Evolutionary conservation across 1,140 invertebrate species (phyloP).

Genomic region (Monomorium pharaonis): DNA sequence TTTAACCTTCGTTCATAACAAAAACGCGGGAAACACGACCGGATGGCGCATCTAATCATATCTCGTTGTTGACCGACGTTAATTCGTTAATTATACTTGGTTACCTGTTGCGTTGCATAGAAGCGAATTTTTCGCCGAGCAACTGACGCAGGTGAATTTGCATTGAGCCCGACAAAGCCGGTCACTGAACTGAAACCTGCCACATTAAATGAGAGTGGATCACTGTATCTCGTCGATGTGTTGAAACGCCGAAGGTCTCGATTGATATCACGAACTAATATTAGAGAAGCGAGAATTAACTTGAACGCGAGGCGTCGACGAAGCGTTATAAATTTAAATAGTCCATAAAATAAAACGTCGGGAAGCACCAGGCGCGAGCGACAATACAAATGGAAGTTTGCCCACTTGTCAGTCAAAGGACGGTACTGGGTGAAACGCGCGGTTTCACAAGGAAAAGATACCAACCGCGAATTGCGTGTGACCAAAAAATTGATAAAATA

Average conservation of each 20-base stretch:
- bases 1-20: constrained; percentile 41
- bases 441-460: constrained; percentile 32
- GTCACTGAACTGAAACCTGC: background rate
- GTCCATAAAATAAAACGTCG: constrained; percentile 27
- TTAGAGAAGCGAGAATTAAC: background rate
- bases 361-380: background rate
- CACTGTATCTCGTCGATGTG: background rate
- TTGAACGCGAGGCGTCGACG: background rate
- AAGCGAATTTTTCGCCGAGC: background rate
- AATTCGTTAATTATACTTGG: constrained; percentile 46
- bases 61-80: constrained; percentile 8
- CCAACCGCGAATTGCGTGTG: background rate
- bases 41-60: constrained; percentile 38
- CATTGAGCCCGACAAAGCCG: background rate
- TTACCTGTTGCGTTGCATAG: constrained; percentile 41
- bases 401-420: constrained; percentile 49
- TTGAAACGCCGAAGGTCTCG: background rate
- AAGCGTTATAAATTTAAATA: constrained; percentile 29
- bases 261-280: background rate
- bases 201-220: background rate
- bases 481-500: constrained; percentile 27
- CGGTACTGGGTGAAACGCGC: background rate
- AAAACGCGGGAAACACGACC: constrained; percentile 11
- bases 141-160: background rate
- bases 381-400: constrained; percentile 51